These are phyloP conservation scores for Tilapia sparmanii DNA, from an alignment of 2,113 vertebrate species.

Conservation along the genomic window DNA sequence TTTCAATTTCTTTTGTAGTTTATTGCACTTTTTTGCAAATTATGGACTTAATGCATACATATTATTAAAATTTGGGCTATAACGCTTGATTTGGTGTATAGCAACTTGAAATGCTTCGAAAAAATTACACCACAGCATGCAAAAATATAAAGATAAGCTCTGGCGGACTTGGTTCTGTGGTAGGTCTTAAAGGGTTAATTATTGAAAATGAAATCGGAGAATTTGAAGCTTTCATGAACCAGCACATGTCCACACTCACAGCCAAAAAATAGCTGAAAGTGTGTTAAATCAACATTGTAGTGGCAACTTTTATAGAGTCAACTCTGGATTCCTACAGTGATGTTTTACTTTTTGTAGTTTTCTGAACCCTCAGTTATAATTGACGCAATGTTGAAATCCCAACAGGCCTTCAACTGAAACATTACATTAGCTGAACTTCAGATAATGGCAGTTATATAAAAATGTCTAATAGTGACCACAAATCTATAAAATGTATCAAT, in stretches of 20 bases:
- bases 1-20: background rate
- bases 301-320: background rate
- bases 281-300: background rate
- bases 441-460: background rate
- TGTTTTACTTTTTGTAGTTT: background rate
- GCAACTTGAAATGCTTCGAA: accelerated
- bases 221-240: background rate
- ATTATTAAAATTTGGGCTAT: background rate
- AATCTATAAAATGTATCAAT: background rate
- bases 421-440: background rate
- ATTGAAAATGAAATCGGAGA: accelerated
- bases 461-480: background rate
- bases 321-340: background rate
- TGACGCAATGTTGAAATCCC: background rate
- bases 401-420: background rate
- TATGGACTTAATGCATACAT: background rate
- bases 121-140: background rate
- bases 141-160: background rate
- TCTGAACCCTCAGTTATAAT: background rate
- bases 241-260: background rate
- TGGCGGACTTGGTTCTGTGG: background rate
- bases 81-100: accelerated
- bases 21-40: background rate
- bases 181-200: background rate
- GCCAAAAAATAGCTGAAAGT: background rate